Evolutionary conservation across 2,113 vertebrate species (phyloP).

Genomic region (Siniperca knerii): DNA sequence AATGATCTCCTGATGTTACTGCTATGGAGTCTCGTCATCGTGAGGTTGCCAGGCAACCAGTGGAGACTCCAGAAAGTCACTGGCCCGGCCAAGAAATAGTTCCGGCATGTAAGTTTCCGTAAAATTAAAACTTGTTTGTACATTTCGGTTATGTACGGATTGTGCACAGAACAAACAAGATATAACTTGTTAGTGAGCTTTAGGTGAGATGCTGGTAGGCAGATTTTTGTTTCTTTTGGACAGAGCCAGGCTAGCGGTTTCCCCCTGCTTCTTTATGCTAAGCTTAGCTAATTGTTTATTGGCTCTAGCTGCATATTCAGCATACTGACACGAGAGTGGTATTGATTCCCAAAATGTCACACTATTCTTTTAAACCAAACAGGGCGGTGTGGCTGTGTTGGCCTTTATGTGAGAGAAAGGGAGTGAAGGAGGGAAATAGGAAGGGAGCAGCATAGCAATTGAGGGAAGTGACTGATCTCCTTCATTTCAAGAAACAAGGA

Average conservation of each 20-base stretch:
- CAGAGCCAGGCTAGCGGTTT: not conserved
- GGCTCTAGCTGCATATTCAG: constrained; percentile 10
- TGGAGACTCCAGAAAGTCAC: not conserved
- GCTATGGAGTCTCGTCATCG: not conserved
- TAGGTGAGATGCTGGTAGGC: not conserved
- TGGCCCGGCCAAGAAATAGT: not conserved
- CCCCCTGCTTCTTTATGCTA: constrained; percentile 1
- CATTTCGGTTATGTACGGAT: not conserved
- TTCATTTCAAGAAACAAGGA: constrained; percentile 80
- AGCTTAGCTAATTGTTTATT: not conserved
- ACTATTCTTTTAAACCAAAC: constrained; percentile 11
- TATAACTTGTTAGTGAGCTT: not conserved
- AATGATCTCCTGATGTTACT: not conserved
- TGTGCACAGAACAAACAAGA: constrained; percentile 4
- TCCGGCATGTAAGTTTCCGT: not conserved
- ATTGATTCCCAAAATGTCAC: not conserved
- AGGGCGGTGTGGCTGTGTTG: constrained; percentile 12
- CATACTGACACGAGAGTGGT: not conserved
- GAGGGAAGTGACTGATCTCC: constrained; percentile 80
- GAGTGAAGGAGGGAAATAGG: constrained; percentile 4
- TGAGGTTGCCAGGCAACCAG: constrained; percentile 24
- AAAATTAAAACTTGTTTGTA: not conserved
- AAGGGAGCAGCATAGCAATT: constrained; percentile 20
- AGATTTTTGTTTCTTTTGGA: not conserved
- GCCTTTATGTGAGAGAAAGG: constrained; percentile 13